phyloP scores from a whole-genome alignment of 2,888 invertebrate genomes.

The Ischnura elegans region DNA sequence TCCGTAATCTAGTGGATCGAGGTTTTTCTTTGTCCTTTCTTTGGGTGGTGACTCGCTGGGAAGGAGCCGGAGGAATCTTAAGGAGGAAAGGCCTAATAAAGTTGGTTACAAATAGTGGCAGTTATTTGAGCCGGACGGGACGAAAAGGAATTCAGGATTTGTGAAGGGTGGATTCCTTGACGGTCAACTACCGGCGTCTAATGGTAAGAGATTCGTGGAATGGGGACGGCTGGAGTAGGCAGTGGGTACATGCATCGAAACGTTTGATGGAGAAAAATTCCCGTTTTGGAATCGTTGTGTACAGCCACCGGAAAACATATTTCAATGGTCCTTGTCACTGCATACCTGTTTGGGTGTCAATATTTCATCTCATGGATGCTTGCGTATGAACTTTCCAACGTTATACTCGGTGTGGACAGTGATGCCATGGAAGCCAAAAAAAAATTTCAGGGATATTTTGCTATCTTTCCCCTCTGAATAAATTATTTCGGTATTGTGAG shows the following conservation, averaged over 20 bases:
- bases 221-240: background rate
- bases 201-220: background rate
- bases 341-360: background rate
- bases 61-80: background rate
- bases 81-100: conserved; percentile 8
- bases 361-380: background rate
- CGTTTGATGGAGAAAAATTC: background rate
- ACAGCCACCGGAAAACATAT: background rate
- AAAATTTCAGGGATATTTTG: no score
- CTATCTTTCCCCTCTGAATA: no score
- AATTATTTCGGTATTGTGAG: no score
- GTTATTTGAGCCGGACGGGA: background rate
- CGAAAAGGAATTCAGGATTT: background rate
- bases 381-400: no score
- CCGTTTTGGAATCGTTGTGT: background rate
- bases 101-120: conserved; percentile 1
- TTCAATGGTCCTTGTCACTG: background rate
- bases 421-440: no score
- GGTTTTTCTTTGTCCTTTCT: background rate
- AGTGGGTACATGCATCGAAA: background rate
- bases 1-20: background rate
- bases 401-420: no score
- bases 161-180: background rate
- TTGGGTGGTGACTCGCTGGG: background rate
- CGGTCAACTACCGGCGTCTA: background rate